Conservation (phyloP, 1,140 invertebrate genomes). For the Aphaenogaster ashmeadi region DNA sequence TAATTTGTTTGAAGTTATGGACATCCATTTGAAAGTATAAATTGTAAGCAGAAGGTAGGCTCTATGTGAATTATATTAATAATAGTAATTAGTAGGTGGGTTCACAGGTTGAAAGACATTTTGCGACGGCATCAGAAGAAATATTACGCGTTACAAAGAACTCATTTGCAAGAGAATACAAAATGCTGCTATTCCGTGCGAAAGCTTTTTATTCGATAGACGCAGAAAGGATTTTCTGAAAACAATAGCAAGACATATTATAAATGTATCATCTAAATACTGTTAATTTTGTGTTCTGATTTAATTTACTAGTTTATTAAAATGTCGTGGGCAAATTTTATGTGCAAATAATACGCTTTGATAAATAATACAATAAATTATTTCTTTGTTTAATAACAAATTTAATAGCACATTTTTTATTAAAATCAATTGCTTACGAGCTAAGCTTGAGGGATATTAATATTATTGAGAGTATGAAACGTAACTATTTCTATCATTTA, state of each 20-base stretch:
- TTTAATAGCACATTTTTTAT: background rate
- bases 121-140: background rate
- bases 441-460: background rate
- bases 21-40: constrained; percentile 10
- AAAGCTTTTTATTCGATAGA: background rate
- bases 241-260: background rate
- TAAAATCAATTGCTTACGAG: background rate
- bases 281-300: background rate
- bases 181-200: background rate
- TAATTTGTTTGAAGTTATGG: constrained; percentile 14
- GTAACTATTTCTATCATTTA: background rate
- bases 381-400: background rate
- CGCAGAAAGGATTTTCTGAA: background rate
- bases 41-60: background rate
- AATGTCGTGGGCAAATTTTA: background rate
- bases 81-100: constrained; percentile 38
- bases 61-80: constrained; percentile 20
- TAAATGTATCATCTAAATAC: background rate
- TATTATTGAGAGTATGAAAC: background rate
- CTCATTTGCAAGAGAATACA: constrained; percentile 28
- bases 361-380: constrained; percentile 8
- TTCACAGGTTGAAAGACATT: background rate
- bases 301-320: background rate
- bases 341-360: background rate
- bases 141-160: constrained; percentile 17